Percentiles rank a stretch among this genome's conserved stretches.
Evolutionary conservation across 2,888 invertebrate species (phyloP).

Genomic region (Furcula furcula): DNA sequence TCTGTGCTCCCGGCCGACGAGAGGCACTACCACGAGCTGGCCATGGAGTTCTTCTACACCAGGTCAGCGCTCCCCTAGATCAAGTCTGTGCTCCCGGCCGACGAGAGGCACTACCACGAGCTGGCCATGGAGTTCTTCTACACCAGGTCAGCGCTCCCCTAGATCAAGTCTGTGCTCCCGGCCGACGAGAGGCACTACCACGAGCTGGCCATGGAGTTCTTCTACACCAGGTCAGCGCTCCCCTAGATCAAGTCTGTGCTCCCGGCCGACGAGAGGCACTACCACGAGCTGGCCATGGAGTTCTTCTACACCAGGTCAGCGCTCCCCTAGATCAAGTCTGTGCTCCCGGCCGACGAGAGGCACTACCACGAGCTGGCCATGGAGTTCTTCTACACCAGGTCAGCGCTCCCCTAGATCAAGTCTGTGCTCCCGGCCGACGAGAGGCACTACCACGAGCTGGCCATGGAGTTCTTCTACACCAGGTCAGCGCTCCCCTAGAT

Average conservation of each 20-base stretch:
- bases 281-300: slow-evolving; percentile 95
- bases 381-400: slow-evolving; percentile 95
- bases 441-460: slow-evolving; percentile 93
- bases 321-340: slow-evolving; percentile 92
- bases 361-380: slow-evolving; percentile 95
- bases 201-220: slow-evolving; percentile 95
- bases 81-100: slow-evolving; percentile 94
- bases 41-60: slow-evolving; percentile 95
- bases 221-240: slow-evolving; percentile 90
- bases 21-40: slow-evolving; percentile 93
- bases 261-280: slow-evolving; percentile 94
- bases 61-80: too few species aligned
- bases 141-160: too few species aligned
- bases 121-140: slow-evolving; percentile 96
- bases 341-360: slow-evolving; percentile 92
- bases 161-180: too few species aligned
- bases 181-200: slow-evolving; percentile 95
- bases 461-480: slow-evolving; percentile 95
- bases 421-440: too few species aligned
- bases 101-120: slow-evolving; percentile 94
- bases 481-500: slow-evolving; percentile 90
- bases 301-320: slow-evolving; percentile 92
- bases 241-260: too few species aligned
- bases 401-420: slow-evolving; percentile 88
- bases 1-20: slow-evolving; percentile 94